These are phyloP conservation scores for Drosophila incognita DNA, from an alignment of 2,888 invertebrate species.

Conservation along the genomic window DNA sequence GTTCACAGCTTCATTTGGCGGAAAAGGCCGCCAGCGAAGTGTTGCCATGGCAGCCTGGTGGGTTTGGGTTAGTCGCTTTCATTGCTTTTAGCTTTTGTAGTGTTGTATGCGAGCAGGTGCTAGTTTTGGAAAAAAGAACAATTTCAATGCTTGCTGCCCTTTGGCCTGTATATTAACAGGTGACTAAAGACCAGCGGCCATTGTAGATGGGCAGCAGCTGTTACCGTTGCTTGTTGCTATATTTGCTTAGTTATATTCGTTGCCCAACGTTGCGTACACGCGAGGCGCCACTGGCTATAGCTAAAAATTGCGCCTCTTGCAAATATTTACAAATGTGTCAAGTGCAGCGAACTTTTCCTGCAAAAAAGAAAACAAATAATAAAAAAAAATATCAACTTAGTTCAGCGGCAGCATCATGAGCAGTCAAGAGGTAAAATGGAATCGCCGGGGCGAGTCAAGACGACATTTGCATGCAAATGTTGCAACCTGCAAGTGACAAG, in stretches of 20 bases:
- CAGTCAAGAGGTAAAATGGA: slow-evolving; percentile 51
- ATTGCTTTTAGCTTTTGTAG: slow-evolving; percentile 51
- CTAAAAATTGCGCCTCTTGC: slow-evolving; percentile 30
- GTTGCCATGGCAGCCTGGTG: slow-evolving; percentile 21
- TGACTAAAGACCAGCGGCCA: slow-evolving; percentile 54
- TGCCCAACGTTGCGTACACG: slow-evolving; percentile 35
- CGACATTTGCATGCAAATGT: slow-evolving; percentile 71
- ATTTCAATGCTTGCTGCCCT: slow-evolving; percentile 37
- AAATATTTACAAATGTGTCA: slow-evolving; percentile 62
- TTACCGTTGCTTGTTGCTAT: slow-evolving; percentile 31
- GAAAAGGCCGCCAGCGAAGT: slow-evolving; percentile 39
- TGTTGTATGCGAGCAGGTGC: slow-evolving; percentile 49
- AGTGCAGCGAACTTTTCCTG: slow-evolving; percentile 43
- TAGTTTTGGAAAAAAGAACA: slow-evolving; percentile 20
- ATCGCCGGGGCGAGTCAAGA: slow-evolving; percentile 26
- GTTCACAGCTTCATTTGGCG: slow-evolving; percentile 7
- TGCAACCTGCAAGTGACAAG: slow-evolving; percentile 58
- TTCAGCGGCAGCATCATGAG: slow-evolving; percentile 19
- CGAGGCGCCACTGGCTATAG: slow-evolving; percentile 31
- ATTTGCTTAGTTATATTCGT: slow-evolving; percentile 33
- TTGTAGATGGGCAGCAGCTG: slow-evolving; percentile 32
- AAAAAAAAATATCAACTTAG: slow-evolving; percentile 1
- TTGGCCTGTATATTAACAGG: slow-evolving; percentile 59
- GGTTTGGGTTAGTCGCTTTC: slow-evolving; percentile 11
- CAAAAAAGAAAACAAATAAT: neutral